phyloP scores from a whole-genome alignment of 2,888 invertebrate genomes.

The Nezara viridula region DNA sequence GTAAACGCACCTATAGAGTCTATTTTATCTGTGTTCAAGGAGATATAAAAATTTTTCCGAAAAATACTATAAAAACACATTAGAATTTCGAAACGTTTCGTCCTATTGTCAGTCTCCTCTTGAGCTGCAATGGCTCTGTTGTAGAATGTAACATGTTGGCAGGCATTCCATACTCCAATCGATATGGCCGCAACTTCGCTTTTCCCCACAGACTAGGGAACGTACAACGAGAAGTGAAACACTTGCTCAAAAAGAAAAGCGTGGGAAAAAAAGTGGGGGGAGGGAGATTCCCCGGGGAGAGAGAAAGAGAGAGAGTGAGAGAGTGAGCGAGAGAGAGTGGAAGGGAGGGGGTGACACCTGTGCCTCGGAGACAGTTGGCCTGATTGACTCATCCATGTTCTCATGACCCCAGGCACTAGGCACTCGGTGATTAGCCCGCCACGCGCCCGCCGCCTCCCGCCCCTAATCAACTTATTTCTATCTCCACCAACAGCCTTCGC shows the following conservation, averaged over 20 bases:
- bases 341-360: not conserved
- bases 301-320: not conserved
- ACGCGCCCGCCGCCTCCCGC: not conserved
- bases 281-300: not conserved
- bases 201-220: not conserved
- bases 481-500: conserved; percentile 21
- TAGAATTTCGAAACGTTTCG: no score
- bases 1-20: no score
- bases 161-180: not conserved
- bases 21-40: no score
- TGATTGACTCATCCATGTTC: conserved; percentile 35
- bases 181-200: not conserved
- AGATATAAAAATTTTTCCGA: no score
- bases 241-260: conserved; percentile 1
- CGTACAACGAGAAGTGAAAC: not conserved
- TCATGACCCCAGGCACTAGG: conserved; percentile 32
- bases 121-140: not conserved
- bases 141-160: not conserved
- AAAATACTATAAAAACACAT: no score
- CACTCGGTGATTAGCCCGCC: conserved; percentile 18
- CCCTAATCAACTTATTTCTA: conserved; percentile 35
- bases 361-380: conserved; percentile 15
- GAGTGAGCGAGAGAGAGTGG: not conserved
- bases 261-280: not conserved
- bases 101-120: not conserved